Evolutionary conservation across 2,113 vertebrate species (phyloP), one percentile per base, ranked within the genome.

Genomic region (Galeopterus variegatus): DNA sequence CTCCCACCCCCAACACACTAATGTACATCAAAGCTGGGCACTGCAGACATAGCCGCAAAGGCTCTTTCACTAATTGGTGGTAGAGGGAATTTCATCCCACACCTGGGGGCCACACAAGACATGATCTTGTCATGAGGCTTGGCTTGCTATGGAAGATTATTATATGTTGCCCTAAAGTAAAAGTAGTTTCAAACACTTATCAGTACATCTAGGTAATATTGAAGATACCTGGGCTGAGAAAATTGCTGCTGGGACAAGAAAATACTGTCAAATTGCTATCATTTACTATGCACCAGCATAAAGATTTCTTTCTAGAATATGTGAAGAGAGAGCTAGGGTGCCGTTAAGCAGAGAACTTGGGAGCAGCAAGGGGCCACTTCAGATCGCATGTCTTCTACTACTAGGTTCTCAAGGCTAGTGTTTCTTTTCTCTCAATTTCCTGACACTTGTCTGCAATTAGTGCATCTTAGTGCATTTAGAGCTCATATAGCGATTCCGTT

Each of bases 11-110:
- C 2, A 9, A 17, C 58, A 85, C 19, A 28, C 15, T 91, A 80
- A 3, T 0, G 0, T 0, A 82, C 81, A 31, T 54, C 31, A 64
- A 70, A 23, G 8, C 26, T 69, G 12, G 23, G 52, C 50, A 81
- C 23, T 1, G 19, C 65, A 3, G 15, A 17, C 2, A 17, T 5
- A 4, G 12, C 36, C 5, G 77, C 1, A 36, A 64, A 45, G 33
- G 90, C 15, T 21, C 50, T 91, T 13, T 64, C 24, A 50, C 1
- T 62, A 56, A 80, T 0, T 5, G 8, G 62, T 13, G 62, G 77
- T 65, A 10, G 0, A 86, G 33, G 45, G 21, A 84, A 18, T 8
- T 90, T 0, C 0, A 0, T 50, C 87, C 64, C 9, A 60, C 1
- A 88, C 52, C 4, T 75, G 21, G 54, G 73, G 85, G 54, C 31